Conservation (phyloP, 2,113 vertebrate genomes). For the Silurus asotus region DNA sequence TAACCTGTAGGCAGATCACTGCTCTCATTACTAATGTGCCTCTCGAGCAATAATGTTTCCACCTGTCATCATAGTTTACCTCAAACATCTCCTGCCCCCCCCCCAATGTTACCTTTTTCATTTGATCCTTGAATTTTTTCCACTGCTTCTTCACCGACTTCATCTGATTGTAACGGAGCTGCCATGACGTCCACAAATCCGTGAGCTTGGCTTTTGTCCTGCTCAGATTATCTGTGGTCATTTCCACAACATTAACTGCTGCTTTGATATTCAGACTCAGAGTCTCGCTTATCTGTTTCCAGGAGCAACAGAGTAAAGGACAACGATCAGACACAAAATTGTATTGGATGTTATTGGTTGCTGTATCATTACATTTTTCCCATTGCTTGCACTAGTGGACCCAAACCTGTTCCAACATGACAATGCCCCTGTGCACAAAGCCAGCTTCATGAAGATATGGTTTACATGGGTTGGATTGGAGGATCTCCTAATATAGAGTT, state of each 20-base stretch:
- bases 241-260: constrained; percentile 64
- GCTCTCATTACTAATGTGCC: background rate
- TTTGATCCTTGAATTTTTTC: constrained; percentile 77
- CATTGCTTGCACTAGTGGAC: no score
- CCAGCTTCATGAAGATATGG: no score
- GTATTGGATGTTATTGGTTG: no score
- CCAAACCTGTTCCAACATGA: no score
- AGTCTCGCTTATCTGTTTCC: constrained; percentile 69
- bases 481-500: background rate
- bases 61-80: background rate
- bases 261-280: constrained; percentile 70
- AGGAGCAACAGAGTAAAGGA: background rate
- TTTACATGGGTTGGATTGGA: no score
- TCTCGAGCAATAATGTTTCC: background rate
- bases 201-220: constrained; percentile 73
- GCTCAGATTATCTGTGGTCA: constrained; percentile 66
- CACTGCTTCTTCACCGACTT: constrained; percentile 75
- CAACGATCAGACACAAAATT: background rate
- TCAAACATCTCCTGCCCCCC: background rate
- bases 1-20: constrained; percentile 66
- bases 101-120: constrained; percentile 71
- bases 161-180: constrained; percentile 68
- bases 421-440: no score
- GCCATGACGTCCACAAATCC: constrained; percentile 71
- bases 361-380: no score